Conservation (phyloP, 1,140 invertebrate genomes). For the Apis mellifera region Amel_HAv3.1 CM009939.2:4712001-4712500, state of each 20-base stretch:
- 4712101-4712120: not conserved
- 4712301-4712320: no score
- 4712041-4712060: constrained; percentile 17
- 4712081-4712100: not conserved
- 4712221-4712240: not conserved
- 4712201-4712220: not conserved
- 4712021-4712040: constrained; percentile 59
- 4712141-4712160: constrained; percentile 2
- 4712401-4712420: not conserved
- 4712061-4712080: not conserved
- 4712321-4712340: no score
- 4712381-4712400: not conserved
- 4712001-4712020: constrained; percentile 61
- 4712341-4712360: no score
- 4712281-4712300: no score
- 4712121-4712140: not conserved
- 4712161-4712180: constrained; percentile 7
- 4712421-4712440: not conserved
- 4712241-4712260: no score
- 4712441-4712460: not conserved
- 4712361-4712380: no score
- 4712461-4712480: not conserved
- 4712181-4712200: not conserved
- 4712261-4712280: no score
- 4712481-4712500: not conserved